Evolutionary conservation across 2,113 vertebrate species (phyloP).

Genomic region (Cynoglossus semilaevis): DNA sequence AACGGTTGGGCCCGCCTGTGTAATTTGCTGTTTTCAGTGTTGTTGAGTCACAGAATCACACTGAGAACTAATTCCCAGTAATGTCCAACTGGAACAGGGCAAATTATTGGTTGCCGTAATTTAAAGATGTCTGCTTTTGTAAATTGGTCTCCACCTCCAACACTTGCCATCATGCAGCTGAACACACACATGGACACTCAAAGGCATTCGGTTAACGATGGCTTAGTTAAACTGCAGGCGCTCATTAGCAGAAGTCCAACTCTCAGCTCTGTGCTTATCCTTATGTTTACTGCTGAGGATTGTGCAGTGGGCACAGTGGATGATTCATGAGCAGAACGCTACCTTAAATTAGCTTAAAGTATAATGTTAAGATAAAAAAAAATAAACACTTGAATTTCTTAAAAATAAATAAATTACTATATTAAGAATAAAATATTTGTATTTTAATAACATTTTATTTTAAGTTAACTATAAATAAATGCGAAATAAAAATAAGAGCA

Average conservation of each 20-base stretch:
- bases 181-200: slow-evolving; percentile 17
- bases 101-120: slow-evolving; percentile 70
- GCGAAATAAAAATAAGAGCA: too few relatives aligned
- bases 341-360: too few relatives aligned
- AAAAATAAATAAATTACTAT: too few relatives aligned
- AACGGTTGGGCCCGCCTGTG: slow-evolving; percentile 49
- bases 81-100: slow-evolving; percentile 43
- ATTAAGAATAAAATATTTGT: too few relatives aligned
- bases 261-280: slow-evolving; percentile 11
- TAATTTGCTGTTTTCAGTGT: slow-evolving; percentile 62
- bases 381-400: too few relatives aligned
- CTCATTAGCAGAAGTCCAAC: slow-evolving; percentile 22
- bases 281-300: background rate
- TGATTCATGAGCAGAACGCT: background rate
- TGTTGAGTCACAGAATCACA: slow-evolving; percentile 59
- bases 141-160: slow-evolving; percentile 56
- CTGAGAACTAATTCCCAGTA: slow-evolving; percentile 62
- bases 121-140: slow-evolving; percentile 69
- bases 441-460: too few relatives aligned
- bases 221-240: slow-evolving; percentile 30
- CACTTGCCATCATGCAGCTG: slow-evolving; percentile 32
- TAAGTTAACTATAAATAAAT: too few relatives aligned
- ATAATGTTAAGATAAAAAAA: too few relatives aligned
- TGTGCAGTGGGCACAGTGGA: background rate
- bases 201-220: slow-evolving; percentile 58